Base-by-base conservation (phyloP, 1,140 invertebrate genomes). In the Drosophila yakuba region DNA sequence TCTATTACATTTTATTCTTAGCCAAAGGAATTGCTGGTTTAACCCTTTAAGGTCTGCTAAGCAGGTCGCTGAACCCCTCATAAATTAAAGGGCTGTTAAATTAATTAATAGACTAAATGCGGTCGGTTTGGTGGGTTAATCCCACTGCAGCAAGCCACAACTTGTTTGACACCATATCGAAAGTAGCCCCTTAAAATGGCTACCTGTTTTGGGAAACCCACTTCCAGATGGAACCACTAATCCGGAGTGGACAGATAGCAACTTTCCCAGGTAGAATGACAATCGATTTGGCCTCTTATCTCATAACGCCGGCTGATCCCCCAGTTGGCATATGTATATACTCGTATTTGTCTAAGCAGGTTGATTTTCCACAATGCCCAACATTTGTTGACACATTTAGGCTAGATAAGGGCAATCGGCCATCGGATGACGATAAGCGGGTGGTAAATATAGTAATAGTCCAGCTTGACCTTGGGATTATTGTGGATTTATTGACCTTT, bases 121-220 rank as follows among this genome's bases (percentile, higher is more conserved):
- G 11, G 14, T 44, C 2, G n/a, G 15, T 3, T 44, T 25, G 7
- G 2, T 17, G 28, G n/a, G 20, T 36, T 25, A 56, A 57, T 20
- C 39, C 54, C 23, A 28, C 48, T 5, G 36, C 17, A 44, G 64
- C 74, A 82, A 58, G 79, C 59, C 44, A 38, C 44, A 50, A 62
- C 80, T 60, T 67, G 79, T 81, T 55, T 47, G 32, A 2, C 11
- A 4, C 15, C 6, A 14, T 28, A 15, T 8, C 20, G 14, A 3
- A 25, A 36, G 7, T 14, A 3, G 20, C 39, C 11, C 12, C 55
- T 32, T 5, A 41, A 32, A 38, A 58, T 51, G 38, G 47, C 36
- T 80, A 81, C 78, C 78, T 80, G 52, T 0, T 12, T 8, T 7
- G 50, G 50, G 4, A 52, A 36, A 5, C 8, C 15, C n/a, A 2